phyloP scores from a whole-genome alignment of 2,797 vertebrate genomes.

The Cichlasoma orientale region DNA sequence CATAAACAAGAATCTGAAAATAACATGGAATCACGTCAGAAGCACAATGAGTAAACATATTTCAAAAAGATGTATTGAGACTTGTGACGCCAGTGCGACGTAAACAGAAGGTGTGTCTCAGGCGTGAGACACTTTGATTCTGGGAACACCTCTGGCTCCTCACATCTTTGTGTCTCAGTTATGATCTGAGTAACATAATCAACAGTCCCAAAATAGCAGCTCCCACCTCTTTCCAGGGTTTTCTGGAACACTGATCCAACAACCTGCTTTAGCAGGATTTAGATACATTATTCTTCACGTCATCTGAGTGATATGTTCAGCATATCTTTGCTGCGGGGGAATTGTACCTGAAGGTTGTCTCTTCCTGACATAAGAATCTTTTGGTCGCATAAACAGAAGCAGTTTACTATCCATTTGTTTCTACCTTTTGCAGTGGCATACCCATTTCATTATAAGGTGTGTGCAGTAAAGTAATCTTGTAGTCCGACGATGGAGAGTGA shows the following conservation, averaged over 20 bases:
- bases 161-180: conserved; percentile 33
- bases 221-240: conserved; percentile 19
- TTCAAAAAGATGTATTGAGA: not conserved
- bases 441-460: conserved; percentile 78
- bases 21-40: not conserved
- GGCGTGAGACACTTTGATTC: conserved; percentile 30
- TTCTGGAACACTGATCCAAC: conserved; percentile 10
- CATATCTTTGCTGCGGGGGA: not conserved
- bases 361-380: conserved; percentile 36
- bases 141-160: conserved; percentile 34
- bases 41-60: not conserved
- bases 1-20: not conserved
- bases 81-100: conserved; percentile 17
- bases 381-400: conserved; percentile 47
- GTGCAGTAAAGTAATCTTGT: conserved; percentile 77
- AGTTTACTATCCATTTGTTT: conserved; percentile 63
- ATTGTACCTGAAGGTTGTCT: conserved; percentile 15
- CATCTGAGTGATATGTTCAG: not conserved
- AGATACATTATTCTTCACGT: conserved; percentile 1
- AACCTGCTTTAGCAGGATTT: conserved; percentile 3
- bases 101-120: conserved; percentile 28
- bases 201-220: conserved; percentile 32
- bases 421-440: conserved; percentile 48
- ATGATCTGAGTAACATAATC: conserved; percentile 33
- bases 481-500: conserved; percentile 70